These are phyloP conservation scores for Corvus moneduloides DNA, from an alignment of 2,113 vertebrate genomes.

Conservation along the genomic window DNA sequence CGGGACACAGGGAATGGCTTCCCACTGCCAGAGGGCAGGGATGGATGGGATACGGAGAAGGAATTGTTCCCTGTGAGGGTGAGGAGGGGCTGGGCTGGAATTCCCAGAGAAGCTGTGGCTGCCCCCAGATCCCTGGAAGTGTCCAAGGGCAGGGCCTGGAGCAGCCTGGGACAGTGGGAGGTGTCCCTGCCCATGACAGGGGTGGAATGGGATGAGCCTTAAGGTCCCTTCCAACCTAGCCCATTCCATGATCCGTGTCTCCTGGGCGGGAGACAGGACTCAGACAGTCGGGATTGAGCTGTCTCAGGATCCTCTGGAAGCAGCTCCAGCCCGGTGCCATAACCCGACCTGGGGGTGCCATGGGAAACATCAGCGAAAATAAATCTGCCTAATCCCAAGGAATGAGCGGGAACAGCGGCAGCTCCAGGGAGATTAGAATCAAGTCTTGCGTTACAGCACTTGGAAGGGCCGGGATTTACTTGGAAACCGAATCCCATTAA, in stretches of 20 bases:
- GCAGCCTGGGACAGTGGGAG: fast-evolving
- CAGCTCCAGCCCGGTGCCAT: not conserved
- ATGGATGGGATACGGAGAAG: not conserved
- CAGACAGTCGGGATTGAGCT: not conserved
- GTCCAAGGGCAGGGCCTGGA: not conserved
- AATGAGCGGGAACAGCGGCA: conserved; percentile 73
- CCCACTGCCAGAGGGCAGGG: not conserved
- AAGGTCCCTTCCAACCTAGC: not conserved
- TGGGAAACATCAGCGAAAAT: conserved; percentile 65
- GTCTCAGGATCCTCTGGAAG: not conserved
- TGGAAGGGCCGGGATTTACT: conserved; percentile 68
- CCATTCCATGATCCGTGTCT: fast-evolving
- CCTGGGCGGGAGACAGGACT: fast-evolving
- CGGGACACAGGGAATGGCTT: not conserved
- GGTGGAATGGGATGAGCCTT: not conserved
- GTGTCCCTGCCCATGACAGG: not conserved
- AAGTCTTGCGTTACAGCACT: conserved; percentile 64
- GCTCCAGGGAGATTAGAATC: conserved; percentile 71
- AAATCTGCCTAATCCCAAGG: conserved; percentile 68
- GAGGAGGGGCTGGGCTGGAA: not conserved
- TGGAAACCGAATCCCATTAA: conserved; percentile 75
- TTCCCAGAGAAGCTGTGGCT: not conserved
- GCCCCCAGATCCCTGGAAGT: not conserved
- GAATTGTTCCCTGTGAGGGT: not conserved
- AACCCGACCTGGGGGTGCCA: not conserved